Percentiles rank a stretch among this genome's conserved stretches.
Evolutionary conservation across 2,113 vertebrate genomes (phyloP).

Genomic region (Bubo scandiacus): DNA sequence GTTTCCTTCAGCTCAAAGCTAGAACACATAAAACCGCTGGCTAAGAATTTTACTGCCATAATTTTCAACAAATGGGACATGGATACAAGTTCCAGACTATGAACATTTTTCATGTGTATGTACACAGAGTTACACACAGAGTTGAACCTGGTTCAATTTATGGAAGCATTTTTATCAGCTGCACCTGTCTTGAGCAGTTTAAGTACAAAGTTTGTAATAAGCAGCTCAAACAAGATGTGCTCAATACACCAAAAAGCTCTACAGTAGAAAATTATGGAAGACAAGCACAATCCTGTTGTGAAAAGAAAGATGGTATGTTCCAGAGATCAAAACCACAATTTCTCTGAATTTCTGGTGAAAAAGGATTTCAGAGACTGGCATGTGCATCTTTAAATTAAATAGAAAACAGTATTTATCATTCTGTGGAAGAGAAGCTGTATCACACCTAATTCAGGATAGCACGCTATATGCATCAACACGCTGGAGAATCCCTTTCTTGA

Average conservation of each 20-base stretch:
- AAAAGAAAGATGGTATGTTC: neutral
- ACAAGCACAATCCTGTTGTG: neutral
- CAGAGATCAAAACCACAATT: neutral
- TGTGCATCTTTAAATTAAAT: neutral
- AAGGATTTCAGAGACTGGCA: neutral
- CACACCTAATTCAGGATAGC: neutral
- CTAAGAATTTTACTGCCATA: neutral
- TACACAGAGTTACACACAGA: fast-evolving
- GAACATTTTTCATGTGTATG: neutral
- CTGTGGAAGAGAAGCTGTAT: neutral
- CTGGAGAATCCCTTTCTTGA: neutral
- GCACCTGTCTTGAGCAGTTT: neutral
- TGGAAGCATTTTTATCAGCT: neutral
- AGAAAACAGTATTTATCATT: neutral
- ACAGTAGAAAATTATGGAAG: neutral
- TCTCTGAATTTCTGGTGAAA: neutral
- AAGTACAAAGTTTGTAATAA: neutral
- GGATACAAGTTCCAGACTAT: neutral
- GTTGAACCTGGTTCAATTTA: neutral
- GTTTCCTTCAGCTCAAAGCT: neutral
- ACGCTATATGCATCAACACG: too few relatives aligned
- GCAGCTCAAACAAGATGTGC: neutral
- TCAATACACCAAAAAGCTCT: neutral
- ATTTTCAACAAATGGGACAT: neutral
- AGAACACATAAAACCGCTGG: neutral